A percentile compares a stretch with the other conserved stretches of the same genome.
phyloP scores from a whole-genome alignment of 2,797 vertebrate genomes.

The Balearica regulorum region DNA sequence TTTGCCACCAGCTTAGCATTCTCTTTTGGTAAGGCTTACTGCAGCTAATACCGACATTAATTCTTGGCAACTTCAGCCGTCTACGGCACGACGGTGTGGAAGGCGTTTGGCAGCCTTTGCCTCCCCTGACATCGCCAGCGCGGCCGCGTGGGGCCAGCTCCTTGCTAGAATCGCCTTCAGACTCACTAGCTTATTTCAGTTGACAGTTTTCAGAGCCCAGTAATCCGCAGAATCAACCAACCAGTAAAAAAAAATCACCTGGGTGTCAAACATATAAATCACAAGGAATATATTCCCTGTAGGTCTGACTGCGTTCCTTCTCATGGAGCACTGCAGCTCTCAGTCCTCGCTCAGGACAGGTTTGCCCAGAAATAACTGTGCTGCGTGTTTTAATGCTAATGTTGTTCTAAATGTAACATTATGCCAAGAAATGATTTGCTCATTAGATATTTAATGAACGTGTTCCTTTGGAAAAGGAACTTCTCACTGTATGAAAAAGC shows the following conservation, averaged over 20 bases:
- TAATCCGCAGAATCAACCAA: background rate
- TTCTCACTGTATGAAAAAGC: background rate
- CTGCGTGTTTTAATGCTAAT: accelerated
- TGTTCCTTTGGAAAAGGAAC: background rate
- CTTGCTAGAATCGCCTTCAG: background rate
- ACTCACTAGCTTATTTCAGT: background rate
- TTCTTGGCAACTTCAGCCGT: background rate
- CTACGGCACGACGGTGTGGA: background rate
- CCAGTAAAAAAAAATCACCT: background rate
- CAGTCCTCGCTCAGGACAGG: too few relatives aligned
- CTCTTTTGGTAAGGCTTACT: too few relatives aligned
- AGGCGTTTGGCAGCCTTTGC: background rate
- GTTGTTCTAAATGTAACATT: background rate
- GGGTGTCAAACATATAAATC: background rate
- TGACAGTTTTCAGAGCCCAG: background rate
- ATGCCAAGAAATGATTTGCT: too few relatives aligned
- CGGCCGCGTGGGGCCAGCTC: background rate
- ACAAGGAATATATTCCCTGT: accelerated
- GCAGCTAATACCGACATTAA: background rate
- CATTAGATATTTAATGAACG: accelerated
- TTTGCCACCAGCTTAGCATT: background rate
- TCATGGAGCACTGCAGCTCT: background rate
- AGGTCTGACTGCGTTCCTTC: accelerated
- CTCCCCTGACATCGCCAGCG: background rate
- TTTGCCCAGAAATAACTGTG: background rate